Evolutionary conservation across 1,140 invertebrate genomes (phyloP).

Genomic region (Campodea augens): DNA sequence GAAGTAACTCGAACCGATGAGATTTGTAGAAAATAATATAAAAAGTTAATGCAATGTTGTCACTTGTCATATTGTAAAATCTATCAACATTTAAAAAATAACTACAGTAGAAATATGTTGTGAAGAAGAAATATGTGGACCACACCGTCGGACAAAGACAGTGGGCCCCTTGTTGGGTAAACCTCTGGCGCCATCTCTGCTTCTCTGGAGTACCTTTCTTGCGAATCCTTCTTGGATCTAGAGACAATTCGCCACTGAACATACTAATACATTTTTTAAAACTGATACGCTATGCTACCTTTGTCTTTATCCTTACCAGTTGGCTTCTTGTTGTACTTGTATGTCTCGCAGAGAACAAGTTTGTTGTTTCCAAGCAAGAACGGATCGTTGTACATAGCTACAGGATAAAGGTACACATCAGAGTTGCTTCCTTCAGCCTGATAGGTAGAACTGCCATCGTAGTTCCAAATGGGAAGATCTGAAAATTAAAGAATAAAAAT

Average conservation of each 20-base stretch:
- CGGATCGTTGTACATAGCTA: slow-evolving; percentile 35
- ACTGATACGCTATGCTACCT: too few species aligned
- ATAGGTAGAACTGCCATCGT: background rate
- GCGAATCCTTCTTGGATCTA: background rate
- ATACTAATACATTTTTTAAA: too few species aligned
- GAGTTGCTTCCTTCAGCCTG: slow-evolving; percentile 16
- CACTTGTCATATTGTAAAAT: too few species aligned
- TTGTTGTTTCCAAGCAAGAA: slow-evolving; percentile 18
- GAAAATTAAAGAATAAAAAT: too few species aligned
- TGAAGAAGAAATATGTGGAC: too few species aligned
- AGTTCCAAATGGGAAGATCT: background rate
- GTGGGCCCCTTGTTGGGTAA: background rate
- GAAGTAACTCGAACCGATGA: too few species aligned
- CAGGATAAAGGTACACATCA: slow-evolving; percentile 36
- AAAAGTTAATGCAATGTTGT: too few species aligned
- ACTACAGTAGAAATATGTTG: too few species aligned
- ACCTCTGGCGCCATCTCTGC: too few species aligned
- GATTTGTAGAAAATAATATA: too few species aligned
- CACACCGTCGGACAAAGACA: too few species aligned
- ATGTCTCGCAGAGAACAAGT: background rate
- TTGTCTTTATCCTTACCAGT: slow-evolving; percentile 23
- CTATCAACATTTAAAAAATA: too few species aligned
- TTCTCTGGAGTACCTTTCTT: background rate
- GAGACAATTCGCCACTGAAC: background rate
- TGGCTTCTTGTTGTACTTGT: background rate